These are phyloP conservation scores for Bostrychus sinensis DNA, from an alignment of 2,113 vertebrate genomes.

Conservation along the genomic window DNA sequence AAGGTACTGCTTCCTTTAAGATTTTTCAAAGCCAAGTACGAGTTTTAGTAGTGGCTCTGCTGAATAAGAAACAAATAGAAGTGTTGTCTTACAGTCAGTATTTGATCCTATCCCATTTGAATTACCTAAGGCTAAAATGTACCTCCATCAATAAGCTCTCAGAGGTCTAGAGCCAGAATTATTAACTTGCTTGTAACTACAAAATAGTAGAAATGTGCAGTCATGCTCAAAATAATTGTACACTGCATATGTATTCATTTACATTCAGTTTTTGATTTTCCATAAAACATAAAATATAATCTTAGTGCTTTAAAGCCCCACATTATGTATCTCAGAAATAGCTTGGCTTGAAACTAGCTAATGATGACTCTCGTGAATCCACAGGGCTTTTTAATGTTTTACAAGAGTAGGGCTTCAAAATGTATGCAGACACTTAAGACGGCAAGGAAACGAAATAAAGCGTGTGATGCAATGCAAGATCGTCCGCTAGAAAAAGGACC, in stretches of 20 bases:
- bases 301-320: too few species aligned
- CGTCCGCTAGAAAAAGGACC: constrained; percentile 47
- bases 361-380: constrained; percentile 39
- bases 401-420: constrained; percentile 61
- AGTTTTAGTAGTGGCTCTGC: background rate
- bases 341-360: too few species aligned
- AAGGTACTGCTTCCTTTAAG: constrained; percentile 80
- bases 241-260: too few species aligned
- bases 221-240: background rate
- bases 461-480: constrained; percentile 61
- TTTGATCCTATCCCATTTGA: too few species aligned
- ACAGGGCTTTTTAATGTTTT: constrained; percentile 65
- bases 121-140: too few species aligned
- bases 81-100: too few species aligned
- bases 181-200: background rate
- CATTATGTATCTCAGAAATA: too few species aligned
- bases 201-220: background rate
- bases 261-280: too few species aligned
- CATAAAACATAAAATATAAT: too few species aligned
- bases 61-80: too few species aligned
- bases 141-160: too few species aligned
- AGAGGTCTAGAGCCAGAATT: too few species aligned
- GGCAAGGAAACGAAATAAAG: constrained; percentile 68
- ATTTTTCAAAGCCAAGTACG: background rate
- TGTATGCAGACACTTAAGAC: constrained; percentile 57